Base-by-base conservation (phyloP, 1,140 invertebrate species). In the Nebria ingens region DNA sequence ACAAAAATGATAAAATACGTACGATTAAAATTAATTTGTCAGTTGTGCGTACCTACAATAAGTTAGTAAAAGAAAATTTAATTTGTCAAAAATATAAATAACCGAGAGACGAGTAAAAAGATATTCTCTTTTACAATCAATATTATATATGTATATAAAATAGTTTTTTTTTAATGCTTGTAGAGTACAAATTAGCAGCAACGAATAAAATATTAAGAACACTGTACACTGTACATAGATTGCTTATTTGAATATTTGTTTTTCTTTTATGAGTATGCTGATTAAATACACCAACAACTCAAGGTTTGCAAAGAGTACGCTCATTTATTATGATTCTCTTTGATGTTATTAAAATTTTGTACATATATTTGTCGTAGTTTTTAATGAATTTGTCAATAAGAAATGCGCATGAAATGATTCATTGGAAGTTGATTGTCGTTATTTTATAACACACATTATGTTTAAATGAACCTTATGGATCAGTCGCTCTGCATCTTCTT, bases 1-100 rank as follows among this genome's bases (percentile, higher is more conserved):
- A 17, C 17, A 45, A 45, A 45, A 45, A 45, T 45, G 6, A 34
- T 45, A 45, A 45, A 45, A 45, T 45, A 45, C 40, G 40, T 45
- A 45, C 40, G 6, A 45, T 45, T 11, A 45, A 45, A 45, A 9
- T 45, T 45, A 45, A 45, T 45, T 45, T 45, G 40, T 45, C 40
- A 45, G 40, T 45, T 45, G 40, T 45, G 40, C 40, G 9, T 45
- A 45, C 40, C 15, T 12, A 17, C 15, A 4, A 4, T 4, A 12
- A 12, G 17, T 4, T 45, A 11, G 6, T 45, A 45, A 6, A 45
- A 45, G 3, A 45, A 45, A 45, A 12, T 12, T 34, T 34, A 34
- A 34, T 12, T 45, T 45, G 6, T 11, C 40, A 45, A 45, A 45
- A 45, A 12, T 45, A 9, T 12, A 12, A 11, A 11, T 12, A 12